Conservation (phyloP, 2,888 invertebrate species). For the Nemotelus pantherinus region DNA sequence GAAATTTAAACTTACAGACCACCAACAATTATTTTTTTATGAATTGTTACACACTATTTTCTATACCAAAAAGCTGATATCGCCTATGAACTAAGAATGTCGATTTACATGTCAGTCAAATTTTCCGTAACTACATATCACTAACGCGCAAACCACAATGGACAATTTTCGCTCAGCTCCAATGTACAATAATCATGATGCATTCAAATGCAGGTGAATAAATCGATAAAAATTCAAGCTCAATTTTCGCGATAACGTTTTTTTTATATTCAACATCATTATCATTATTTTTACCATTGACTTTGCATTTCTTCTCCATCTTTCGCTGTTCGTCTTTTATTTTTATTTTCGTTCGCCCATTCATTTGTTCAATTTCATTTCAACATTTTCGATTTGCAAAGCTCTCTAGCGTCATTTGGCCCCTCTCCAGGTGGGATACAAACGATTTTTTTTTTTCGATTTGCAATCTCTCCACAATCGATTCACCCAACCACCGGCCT, state of each 20-base stretch:
- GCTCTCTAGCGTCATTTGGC: constrained; percentile 18
- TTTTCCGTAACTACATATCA: too few relatives aligned
- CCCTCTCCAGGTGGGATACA: constrained; percentile 17
- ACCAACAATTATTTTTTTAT: too few relatives aligned
- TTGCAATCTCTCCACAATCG: constrained; percentile 5
- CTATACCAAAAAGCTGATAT: too few relatives aligned
- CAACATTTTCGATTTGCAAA: constrained; percentile 15
- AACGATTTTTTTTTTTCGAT: constrained; percentile 15
- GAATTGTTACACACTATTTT: too few relatives aligned
- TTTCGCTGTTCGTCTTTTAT: neutral
- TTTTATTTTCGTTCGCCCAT: neutral
- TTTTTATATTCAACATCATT: constrained; percentile 4
- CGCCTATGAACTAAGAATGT: too few relatives aligned
- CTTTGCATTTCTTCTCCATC: constrained; percentile 8
- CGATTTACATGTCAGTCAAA: too few relatives aligned
- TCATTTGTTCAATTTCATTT: neutral
- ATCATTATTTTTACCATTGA: constrained; percentile 10
- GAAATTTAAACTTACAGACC: too few relatives aligned
- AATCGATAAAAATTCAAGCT: neutral
- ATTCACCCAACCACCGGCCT: constrained; percentile 28
- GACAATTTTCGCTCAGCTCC: neutral
- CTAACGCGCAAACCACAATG: neutral
- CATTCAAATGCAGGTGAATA: neutral
- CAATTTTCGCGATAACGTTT: neutral
- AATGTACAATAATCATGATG: neutral